Percentiles rank a stretch among this genome's conserved stretches.
Evolutionary conservation across 1,140 invertebrate genomes (phyloP).

Genomic region (Eumaeus atala): DNA sequence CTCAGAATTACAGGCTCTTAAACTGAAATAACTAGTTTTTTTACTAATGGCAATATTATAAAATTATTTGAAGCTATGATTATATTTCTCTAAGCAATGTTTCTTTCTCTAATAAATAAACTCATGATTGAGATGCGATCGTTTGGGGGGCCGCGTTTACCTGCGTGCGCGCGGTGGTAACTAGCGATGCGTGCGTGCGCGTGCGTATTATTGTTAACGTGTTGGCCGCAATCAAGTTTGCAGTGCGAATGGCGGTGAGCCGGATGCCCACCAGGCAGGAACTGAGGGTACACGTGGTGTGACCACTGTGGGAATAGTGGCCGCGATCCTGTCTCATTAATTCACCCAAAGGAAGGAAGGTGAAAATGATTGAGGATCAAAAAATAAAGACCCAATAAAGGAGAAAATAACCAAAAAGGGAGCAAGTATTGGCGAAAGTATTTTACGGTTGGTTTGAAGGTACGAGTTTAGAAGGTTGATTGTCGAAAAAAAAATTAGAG

Average conservation of each 20-base stretch:
- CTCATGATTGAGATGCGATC: conserved; percentile 36
- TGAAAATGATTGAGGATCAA: neutral
- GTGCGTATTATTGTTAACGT: conserved; percentile 75
- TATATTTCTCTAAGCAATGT: too few relatives aligned
- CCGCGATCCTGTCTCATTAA: conserved; percentile 64
- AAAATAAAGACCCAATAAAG: too few relatives aligned
- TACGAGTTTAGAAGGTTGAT: neutral
- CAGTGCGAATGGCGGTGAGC: conserved; percentile 76
- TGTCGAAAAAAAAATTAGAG: neutral
- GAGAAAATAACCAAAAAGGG: neutral
- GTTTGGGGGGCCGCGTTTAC: conserved; percentile 63
- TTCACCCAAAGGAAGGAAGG: neutral
- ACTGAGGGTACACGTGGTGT: conserved; percentile 93
- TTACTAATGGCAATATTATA: too few relatives aligned
- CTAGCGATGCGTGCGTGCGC: conserved; percentile 69
- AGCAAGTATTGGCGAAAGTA: neutral
- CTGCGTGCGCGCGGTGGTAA: conserved; percentile 72
- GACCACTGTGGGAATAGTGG: conserved; percentile 94
- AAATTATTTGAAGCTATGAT: too few relatives aligned
- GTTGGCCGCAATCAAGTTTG: conserved; percentile 73
- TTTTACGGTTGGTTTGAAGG: too few relatives aligned
- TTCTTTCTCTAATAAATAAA: too few relatives aligned
- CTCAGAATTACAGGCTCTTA: too few relatives aligned
- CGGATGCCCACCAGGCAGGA: conserved; percentile 89
- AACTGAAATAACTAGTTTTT: too few relatives aligned